Evolutionary conservation across 2,113 vertebrate genomes (phyloP).

Genomic region (Dermatemys mawii): DNA sequence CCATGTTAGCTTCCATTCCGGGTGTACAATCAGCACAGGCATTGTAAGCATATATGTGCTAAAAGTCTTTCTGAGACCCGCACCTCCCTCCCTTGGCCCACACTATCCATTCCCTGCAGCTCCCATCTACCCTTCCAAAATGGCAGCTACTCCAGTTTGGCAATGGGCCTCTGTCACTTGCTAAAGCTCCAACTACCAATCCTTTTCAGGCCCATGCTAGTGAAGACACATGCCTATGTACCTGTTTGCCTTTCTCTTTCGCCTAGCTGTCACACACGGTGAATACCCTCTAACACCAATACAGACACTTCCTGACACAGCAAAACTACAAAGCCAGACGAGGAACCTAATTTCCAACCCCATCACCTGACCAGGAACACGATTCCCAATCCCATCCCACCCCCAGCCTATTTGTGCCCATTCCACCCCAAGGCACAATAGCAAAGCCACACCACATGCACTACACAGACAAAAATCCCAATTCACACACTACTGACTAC

Average conservation of each 20-base stretch:
- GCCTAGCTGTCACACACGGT: no score
- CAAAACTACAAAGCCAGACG: neutral
- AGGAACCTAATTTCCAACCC: neutral
- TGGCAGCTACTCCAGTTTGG: neutral
- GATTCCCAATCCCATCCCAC: neutral
- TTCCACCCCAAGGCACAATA: neutral
- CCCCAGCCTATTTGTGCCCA: no score
- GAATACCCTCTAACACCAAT: neutral
- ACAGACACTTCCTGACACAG: neutral
- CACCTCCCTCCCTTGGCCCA: neutral
- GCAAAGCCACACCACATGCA: neutral
- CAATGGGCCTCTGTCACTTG: neutral
- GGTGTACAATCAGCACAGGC: neutral
- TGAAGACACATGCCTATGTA: neutral
- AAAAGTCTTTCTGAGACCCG: neutral
- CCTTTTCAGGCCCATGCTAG: neutral
- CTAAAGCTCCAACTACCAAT: neutral
- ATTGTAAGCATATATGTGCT: neutral
- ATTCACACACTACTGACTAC: neutral
- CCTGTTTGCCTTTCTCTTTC: neutral
- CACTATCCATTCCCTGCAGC: neutral
- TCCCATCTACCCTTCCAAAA: neutral
- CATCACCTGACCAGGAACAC: neutral
- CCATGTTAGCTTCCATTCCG: neutral
- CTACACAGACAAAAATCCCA: neutral